Evolutionary conservation across 2,113 vertebrate genomes (phyloP), one percentile per base, ranked within the genome.

Genomic region (Ochotona curzoniae): DNA sequence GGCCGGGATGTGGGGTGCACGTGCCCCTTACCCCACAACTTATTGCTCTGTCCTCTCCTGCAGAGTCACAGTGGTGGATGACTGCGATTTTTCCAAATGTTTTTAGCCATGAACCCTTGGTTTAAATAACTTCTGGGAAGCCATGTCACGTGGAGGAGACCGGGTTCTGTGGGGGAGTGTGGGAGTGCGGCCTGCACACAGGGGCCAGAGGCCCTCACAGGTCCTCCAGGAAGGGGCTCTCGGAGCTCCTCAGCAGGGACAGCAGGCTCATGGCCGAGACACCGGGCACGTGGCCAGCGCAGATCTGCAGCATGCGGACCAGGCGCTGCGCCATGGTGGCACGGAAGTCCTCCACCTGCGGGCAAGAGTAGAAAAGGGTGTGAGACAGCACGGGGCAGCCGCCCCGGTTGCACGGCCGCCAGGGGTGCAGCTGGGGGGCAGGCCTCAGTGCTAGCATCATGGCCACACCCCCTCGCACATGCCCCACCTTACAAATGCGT

Each of bases 241-340:
- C 71, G 3, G 84, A 91, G 21, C 1, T 87, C 79, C 84, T 97
- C 93, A 98, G 92, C 95, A 98, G 89, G 0, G 91, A 97, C 89
- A 93, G 30, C 88, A 98, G 97, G 94, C 57, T 97, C 88, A 98
- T 96, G 44, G 98, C 96, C 1, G 98, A 98, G 83, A 98, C 26
- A 8, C 98, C 98, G 0, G 97, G 97, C 82, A 98, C 2, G 0
- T 97, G 96, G 96, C 98, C 98, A 0, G 98, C 97, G 3, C 98
- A 98, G 94, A 98, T 93, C 94, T 96, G 87, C 76, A 98, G 90
- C 30, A 98, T 93, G 38, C 93, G 98, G 3, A 98, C 66, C 60
- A 98, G 98, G 61, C 98, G 97, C 85, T 96, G 98, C 1, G 98
- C 98, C 20, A 97, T 95, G 78, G 95, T 0, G 73, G 30, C 51